Conservation (phyloP, 1,140 invertebrate species). For the Drosophila bocki region DNA sequence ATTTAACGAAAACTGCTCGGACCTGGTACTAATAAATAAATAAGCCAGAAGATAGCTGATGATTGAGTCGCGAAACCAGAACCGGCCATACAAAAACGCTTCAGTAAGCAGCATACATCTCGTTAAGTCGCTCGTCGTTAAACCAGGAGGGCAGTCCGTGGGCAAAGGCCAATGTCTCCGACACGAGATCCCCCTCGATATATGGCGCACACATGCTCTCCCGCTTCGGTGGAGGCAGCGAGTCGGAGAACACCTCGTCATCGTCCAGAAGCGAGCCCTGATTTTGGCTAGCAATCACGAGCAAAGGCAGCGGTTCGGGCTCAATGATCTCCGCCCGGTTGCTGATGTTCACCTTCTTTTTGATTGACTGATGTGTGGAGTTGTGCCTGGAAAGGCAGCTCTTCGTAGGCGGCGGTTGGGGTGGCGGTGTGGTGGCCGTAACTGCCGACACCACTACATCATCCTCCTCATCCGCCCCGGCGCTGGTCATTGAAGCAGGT, state of each 20-base stretch:
- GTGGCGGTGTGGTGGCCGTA: constrained; percentile 15
- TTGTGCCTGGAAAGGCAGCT: constrained; percentile 80
- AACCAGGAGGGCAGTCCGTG: constrained; percentile 84
- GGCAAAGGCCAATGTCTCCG: constrained; percentile 72
- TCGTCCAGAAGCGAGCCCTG: constrained; percentile 72
- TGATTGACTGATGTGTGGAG: constrained; percentile 79
- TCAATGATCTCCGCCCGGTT: constrained; percentile 81
- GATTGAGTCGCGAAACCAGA: constrained; percentile 11
- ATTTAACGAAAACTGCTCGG: not conserved
- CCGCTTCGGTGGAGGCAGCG: constrained; percentile 78
- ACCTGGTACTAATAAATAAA: not conserved
- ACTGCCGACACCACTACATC: constrained; percentile 8
- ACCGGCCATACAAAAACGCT: constrained; percentile 19
- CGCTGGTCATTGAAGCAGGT: constrained; percentile 74
- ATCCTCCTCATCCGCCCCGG: constrained; percentile 44
- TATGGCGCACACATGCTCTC: constrained; percentile 85
- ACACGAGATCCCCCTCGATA: constrained; percentile 66
- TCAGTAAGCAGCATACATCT: constrained; percentile 64
- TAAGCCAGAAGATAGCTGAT: not conserved
- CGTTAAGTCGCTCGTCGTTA: constrained; percentile 80
- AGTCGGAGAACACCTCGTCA: constrained; percentile 86
- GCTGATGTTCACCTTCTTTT: constrained; percentile 83
- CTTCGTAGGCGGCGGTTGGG: constrained; percentile 60
- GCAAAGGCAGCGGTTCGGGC: constrained; percentile 60
- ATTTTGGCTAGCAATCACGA: constrained; percentile 58